Conservation (phyloP, 2,113 vertebrate genomes). For the Ploceus nigricollis region DNA sequence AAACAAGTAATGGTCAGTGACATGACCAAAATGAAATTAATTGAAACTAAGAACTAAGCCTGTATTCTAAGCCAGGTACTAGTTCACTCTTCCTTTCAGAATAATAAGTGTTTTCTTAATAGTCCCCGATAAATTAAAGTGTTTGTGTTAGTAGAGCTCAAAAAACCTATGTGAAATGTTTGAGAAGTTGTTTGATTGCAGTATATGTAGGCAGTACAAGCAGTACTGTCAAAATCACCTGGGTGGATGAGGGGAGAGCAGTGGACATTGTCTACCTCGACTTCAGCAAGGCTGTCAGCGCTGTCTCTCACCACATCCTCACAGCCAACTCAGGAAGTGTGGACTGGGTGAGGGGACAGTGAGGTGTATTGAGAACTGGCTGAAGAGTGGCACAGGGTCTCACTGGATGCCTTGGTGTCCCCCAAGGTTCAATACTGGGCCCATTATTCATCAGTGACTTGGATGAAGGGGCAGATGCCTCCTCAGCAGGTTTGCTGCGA, state of each 20-base stretch:
- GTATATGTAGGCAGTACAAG: neutral
- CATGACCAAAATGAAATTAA: neutral
- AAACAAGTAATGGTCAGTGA: neutral
- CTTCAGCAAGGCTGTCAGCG: neutral
- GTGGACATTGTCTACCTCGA: too few relatives aligned
- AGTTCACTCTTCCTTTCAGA: neutral
- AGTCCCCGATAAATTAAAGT: neutral
- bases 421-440: neutral
- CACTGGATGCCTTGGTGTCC: neutral
- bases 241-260: neutral
- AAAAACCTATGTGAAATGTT: neutral
- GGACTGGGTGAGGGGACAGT: neutral
- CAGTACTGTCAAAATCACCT: neutral
- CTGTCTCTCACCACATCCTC: neutral
- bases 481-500: neutral
- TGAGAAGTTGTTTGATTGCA: neutral
- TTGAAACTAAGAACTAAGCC: neutral
- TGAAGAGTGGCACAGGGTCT: neutral
- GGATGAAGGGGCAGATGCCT: neutral
- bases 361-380: neutral
- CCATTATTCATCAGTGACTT: too few relatives aligned
- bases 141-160: neutral
- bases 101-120: neutral
- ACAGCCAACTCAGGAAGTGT: neutral
- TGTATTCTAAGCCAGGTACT: neutral